A percentile compares a stretch with the other conserved stretches of the same genome.
Evolutionary conservation across 2,888 invertebrate species (phyloP).

Genomic region (Sepiola atlantica): DNA sequence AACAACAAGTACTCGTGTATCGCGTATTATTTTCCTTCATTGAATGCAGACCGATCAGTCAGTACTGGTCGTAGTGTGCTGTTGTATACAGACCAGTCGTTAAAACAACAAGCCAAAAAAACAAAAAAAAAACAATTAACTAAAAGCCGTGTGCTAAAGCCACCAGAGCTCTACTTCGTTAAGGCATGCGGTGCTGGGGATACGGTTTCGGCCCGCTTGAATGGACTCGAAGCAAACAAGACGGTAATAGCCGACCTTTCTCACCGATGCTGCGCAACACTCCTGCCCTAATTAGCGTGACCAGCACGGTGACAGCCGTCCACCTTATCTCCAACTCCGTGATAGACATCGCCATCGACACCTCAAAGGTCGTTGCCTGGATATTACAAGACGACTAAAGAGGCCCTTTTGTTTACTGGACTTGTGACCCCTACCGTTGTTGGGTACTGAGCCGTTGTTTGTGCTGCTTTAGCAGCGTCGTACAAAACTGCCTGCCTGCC

Average conservation of each 20-base stretch:
- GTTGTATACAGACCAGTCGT: neutral
- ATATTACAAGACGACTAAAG: conserved; percentile 23
- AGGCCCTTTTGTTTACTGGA: neutral
- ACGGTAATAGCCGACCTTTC: neutral
- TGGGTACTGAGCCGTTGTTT: conserved; percentile 16
- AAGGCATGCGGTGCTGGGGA: conserved; percentile 14
- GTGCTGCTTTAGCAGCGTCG: neutral
- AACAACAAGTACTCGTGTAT: neutral
- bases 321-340: neutral
- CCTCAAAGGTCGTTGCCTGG: neutral
- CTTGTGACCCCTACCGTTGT: neutral
- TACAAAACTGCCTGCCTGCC: neutral
- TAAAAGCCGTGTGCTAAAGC: conserved; percentile 15
- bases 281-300: neutral
- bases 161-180: neutral
- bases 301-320: neutral
- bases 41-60: neutral
- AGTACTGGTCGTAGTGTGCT: neutral
- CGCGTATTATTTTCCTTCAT: neutral
- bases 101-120: neutral
- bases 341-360: neutral
- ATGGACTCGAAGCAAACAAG: conserved; percentile 22
- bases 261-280: neutral
- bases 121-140: no score
- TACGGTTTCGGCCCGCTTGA: conserved; percentile 32